Conservation (phyloP, 2,113 vertebrate genomes). For the Alethe castanea region DNA sequence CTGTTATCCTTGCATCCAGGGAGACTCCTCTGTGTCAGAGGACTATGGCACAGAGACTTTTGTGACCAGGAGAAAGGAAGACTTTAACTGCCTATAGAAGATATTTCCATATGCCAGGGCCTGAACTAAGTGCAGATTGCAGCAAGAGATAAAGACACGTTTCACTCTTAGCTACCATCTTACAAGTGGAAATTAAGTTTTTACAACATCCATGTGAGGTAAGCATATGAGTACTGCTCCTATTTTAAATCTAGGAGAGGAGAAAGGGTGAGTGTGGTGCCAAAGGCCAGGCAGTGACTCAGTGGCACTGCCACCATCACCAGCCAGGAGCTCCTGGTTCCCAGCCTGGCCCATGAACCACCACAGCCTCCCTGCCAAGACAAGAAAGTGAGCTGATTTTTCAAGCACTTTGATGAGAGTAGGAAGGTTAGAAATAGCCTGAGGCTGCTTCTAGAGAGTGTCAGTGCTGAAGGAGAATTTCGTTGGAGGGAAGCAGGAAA, state of each 20-base stretch:
- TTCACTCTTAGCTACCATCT: slow-evolving; percentile 23
- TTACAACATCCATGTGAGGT: slow-evolving; percentile 19
- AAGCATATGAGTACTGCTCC: background rate
- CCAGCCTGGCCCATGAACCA: background rate
- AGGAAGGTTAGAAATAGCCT: slow-evolving; percentile 33
- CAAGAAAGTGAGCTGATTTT: slow-evolving; percentile 34
- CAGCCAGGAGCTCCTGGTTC: background rate
- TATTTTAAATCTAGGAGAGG: background rate
- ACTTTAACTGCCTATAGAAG: background rate
- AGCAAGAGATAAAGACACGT: background rate
- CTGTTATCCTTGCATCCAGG: background rate
- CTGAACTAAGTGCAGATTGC: background rate
- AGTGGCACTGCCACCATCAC: background rate
- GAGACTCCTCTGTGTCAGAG: background rate
- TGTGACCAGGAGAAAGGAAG: background rate
- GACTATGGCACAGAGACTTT: background rate
- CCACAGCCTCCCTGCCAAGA: background rate
- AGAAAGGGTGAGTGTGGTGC: background rate
- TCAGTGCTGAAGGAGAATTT: background rate
- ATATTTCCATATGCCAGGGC: background rate
- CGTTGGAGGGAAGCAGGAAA: background rate
- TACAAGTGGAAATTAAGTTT: background rate
- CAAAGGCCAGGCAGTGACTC: background rate
- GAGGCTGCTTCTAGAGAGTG: background rate
- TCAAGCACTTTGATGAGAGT: background rate